These are phyloP conservation scores for Polyommatus iphigenia DNA, from an alignment of 2,888 invertebrate genomes.

Conservation along the genomic window DNA sequence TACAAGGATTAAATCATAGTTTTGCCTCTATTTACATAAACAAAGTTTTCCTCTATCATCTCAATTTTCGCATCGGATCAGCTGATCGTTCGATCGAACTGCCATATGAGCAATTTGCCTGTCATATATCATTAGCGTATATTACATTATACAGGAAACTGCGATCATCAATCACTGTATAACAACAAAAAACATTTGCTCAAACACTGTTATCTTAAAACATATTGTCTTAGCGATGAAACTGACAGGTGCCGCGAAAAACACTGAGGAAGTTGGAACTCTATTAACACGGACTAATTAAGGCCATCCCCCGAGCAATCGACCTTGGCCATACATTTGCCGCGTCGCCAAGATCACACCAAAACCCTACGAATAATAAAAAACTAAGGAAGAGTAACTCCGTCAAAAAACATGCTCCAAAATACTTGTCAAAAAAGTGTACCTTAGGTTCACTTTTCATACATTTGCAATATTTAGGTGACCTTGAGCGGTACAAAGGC, in stretches of 20 bases:
- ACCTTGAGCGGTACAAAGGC: too few relatives aligned
- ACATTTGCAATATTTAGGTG: too few relatives aligned
- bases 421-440: too few relatives aligned
- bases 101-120: neutral
- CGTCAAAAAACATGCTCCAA: too few relatives aligned
- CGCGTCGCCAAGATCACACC: too few relatives aligned
- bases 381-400: too few relatives aligned
- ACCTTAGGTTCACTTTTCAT: too few relatives aligned
- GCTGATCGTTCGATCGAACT: neutral
- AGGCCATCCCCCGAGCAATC: too few relatives aligned
- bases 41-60: neutral
- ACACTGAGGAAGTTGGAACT: neutral
- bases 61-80: neutral
- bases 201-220: neutral
- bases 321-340: too few relatives aligned
- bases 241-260: too few relatives aligned
- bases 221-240: neutral
- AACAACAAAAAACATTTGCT: neutral
- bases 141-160: slow-evolving; percentile 1
- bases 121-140: neutral
- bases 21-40: neutral
- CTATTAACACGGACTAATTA: too few relatives aligned
- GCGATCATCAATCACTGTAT: neutral
- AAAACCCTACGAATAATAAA: too few relatives aligned
- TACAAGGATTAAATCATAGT: neutral